Base-by-base conservation (phyloP, 2,113 vertebrate genomes). In the Myxocyprinus asiaticus region DNA sequence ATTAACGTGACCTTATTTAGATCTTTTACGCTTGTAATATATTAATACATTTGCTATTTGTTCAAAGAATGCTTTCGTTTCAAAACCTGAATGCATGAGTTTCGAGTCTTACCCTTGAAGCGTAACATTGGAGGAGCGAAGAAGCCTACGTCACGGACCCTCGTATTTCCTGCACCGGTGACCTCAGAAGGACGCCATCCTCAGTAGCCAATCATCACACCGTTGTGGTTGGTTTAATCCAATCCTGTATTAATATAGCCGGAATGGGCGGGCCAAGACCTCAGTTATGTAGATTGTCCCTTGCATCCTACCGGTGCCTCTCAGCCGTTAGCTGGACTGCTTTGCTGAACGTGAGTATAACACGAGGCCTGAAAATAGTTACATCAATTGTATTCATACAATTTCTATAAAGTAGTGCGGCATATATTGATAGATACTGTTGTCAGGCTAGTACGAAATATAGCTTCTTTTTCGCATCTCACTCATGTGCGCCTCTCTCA, bases 271-370 rank as follows among this genome's bases (percentile, higher is more conserved):
- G 84, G 84, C 12, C 5, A 17, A 74, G 78, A 45, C 70, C 58
- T 76, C 77, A 73, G 70, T 81, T 61, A 76, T 81, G 73, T 88
- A 90, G 87, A 86, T 86, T 86, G 82, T 76, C 67, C 78, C 80
- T 59, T 67, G 51, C 47, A 86, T 56, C 17, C 59, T 77, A 82
- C 80, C 82, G 77, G 85, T 61, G 80, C 77, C 65, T 77, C 64
- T 51, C 74, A 75, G 79, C 82, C 78, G 74, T 81, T 75, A 84
- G 59, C 70, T 83, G 82, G 81, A 81, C 82, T 78, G 79, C 81
- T 81, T 84, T 83, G 22, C 73, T 82, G 79, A 87, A 83, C 79
- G 86, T 87, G 81, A 87, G 86, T 86, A 83, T 73, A 51, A 45
- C 82, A 80, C 79, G 81, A 84, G 84, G 82, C 65, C 65, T 56